phyloP scores from a whole-genome alignment of 2,113 vertebrate species.

The Sprattus sprattus region DNA sequence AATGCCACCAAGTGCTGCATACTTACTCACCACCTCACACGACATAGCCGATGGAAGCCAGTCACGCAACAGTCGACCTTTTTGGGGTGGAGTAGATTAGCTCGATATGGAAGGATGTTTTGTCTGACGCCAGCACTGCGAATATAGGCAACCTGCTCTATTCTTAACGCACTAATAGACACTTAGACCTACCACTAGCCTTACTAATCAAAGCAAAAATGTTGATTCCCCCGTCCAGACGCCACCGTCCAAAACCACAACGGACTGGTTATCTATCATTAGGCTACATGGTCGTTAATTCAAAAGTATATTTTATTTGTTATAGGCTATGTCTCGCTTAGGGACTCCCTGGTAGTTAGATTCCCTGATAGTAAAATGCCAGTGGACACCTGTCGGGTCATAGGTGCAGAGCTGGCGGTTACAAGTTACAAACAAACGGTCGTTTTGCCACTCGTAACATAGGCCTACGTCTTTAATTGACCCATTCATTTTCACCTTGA shows the following conservation, averaged over 20 bases:
- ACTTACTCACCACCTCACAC: conserved; percentile 49
- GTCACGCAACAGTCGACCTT: conserved; percentile 56
- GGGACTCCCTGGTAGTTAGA: too few species aligned
- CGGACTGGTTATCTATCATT: not conserved
- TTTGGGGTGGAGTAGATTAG: conserved; percentile 28
- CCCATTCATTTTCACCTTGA: too few species aligned
- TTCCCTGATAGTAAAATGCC: too few species aligned
- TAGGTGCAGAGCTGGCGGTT: too few species aligned
- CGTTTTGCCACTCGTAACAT: too few species aligned
- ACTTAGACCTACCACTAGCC: not conserved
- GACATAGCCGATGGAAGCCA: conserved; percentile 28
- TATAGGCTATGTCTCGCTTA: too few species aligned
- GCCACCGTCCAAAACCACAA: not conserved
- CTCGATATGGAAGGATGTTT: conserved; percentile 45
- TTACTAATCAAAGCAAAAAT: not conserved
- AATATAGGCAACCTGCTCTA: conserved; percentile 17
- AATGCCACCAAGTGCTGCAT: conserved; percentile 55
- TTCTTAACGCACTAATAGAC: not conserved
- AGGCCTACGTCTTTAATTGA: too few species aligned
- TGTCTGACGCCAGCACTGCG: conserved; percentile 37
- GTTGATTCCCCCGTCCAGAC: not conserved
- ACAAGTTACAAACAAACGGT: too few species aligned
- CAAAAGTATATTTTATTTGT: not conserved
- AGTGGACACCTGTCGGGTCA: too few species aligned
- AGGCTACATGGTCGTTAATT: not conserved